These are phyloP conservation scores for Bemisia tabaci DNA, from an alignment of 1,140 invertebrate genomes.

Conservation along the genomic window DNA sequence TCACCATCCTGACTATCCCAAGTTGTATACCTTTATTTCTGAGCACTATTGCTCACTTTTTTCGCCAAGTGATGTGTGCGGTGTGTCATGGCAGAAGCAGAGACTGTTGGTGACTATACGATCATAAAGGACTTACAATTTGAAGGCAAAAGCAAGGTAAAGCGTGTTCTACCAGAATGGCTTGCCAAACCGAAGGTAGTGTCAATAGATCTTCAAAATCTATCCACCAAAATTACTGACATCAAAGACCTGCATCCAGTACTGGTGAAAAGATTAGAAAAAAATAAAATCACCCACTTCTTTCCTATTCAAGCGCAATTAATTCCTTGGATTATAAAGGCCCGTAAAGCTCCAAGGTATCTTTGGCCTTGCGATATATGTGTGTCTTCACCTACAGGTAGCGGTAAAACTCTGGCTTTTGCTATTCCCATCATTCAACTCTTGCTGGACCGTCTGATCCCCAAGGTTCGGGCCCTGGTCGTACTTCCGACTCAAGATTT, in stretches of 20 bases:
- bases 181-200: conserved; percentile 63
- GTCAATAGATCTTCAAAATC: conserved; percentile 48
- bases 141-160: conserved; percentile 14
- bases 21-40: no score
- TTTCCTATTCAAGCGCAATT: conserved; percentile 78
- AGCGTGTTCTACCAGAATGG: conserved; percentile 62
- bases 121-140: not conserved
- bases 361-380: conserved; percentile 78
- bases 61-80: no score
- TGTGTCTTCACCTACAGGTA: conserved; percentile 92
- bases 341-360: conserved; percentile 37
- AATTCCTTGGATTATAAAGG: conserved; percentile 60
- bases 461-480: conserved; percentile 63
- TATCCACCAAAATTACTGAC: conserved; percentile 41
- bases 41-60: no score
- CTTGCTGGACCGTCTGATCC: conserved; percentile 32
- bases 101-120: conserved; percentile 1
- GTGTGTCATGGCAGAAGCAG: conserved; percentile 2
- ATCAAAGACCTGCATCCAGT: conserved; percentile 42
- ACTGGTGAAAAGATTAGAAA: conserved; percentile 46
- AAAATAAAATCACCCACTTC: conserved; percentile 59
- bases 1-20: no score
- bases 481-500: conserved; percentile 86
- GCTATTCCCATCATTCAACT: conserved; percentile 80
- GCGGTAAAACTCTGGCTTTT: conserved; percentile 93